These are phyloP conservation scores for Daboia siamensis DNA, from an alignment of 2,113 vertebrate genomes.

Conservation along the genomic window DNA sequence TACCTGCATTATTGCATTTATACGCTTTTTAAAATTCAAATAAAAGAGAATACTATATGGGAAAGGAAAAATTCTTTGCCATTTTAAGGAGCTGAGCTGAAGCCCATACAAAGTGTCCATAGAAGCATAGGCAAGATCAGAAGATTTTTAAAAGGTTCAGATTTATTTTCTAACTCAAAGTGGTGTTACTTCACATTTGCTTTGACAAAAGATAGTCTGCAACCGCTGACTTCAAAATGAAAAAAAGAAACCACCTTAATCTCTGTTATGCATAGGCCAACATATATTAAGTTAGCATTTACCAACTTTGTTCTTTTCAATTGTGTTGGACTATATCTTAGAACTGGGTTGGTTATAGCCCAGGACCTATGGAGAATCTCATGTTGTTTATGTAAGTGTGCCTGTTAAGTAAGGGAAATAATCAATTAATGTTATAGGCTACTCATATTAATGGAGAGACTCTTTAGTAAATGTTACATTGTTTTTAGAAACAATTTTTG, in stretches of 20 bases:
- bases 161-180: slow-evolving; percentile 60
- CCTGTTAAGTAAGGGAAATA: slow-evolving; percentile 47
- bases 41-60: slow-evolving; percentile 69
- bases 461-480: slow-evolving; percentile 25
- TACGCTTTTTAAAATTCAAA: slow-evolving; percentile 74
- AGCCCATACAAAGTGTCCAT: slow-evolving; percentile 73
- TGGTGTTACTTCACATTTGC: slow-evolving; percentile 65
- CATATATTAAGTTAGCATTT: slow-evolving; percentile 10
- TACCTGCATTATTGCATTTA: slow-evolving; percentile 80
- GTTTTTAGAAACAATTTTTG: neutral
- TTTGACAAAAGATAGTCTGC: slow-evolving; percentile 54
- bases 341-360: neutral
- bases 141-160: slow-evolving; percentile 65
- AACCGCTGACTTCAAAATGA: slow-evolving; percentile 49
- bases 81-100: slow-evolving; percentile 69
- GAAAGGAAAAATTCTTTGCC: slow-evolving; percentile 69
- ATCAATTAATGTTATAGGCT: slow-evolving; percentile 31
- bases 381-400: slow-evolving; percentile 37
- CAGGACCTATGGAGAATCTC: neutral
- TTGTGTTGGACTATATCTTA: neutral
- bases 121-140: slow-evolving; percentile 68
- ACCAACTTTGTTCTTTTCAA: neutral
- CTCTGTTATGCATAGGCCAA: slow-evolving; percentile 47
- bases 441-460: accelerated
- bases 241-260: slow-evolving; percentile 35